Conservation (phyloP, 2,797 vertebrate species). For the Gambusia yucatana region DNA sequence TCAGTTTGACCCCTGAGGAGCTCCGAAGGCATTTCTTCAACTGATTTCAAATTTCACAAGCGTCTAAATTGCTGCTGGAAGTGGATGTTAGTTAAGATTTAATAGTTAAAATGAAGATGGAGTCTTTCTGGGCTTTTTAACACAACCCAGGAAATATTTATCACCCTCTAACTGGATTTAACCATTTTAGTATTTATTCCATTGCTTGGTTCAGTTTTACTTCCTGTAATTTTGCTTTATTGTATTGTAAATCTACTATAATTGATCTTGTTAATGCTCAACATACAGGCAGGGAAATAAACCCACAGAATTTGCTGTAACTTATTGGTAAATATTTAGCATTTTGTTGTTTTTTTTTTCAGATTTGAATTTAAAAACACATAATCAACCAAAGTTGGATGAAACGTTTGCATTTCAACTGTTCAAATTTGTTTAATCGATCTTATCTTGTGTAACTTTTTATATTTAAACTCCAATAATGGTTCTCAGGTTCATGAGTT, state of each 20-base stretch:
- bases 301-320: neutral
- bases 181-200: neutral
- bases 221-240: neutral
- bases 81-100: neutral
- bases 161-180: neutral
- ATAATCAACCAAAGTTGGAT: neutral
- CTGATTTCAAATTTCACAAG: neutral
- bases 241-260: neutral
- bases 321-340: neutral
- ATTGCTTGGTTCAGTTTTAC: neutral
- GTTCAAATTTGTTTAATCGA: neutral
- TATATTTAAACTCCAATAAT: too few relatives aligned
- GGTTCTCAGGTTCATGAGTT: too few relatives aligned
- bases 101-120: neutral
- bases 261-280: too few relatives aligned
- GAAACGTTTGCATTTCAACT: neutral
- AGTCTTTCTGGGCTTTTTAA: neutral
- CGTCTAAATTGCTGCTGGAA: neutral
- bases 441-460: neutral
- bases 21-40: neutral
- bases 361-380: neutral
- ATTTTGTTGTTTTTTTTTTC: neutral
- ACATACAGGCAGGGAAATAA: too few relatives aligned
- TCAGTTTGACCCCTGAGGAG: conserved; percentile 23
- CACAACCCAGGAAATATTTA: neutral